Conservation (phyloP, 2,797 vertebrate genomes). For the Echiichthys vipera region DNA sequence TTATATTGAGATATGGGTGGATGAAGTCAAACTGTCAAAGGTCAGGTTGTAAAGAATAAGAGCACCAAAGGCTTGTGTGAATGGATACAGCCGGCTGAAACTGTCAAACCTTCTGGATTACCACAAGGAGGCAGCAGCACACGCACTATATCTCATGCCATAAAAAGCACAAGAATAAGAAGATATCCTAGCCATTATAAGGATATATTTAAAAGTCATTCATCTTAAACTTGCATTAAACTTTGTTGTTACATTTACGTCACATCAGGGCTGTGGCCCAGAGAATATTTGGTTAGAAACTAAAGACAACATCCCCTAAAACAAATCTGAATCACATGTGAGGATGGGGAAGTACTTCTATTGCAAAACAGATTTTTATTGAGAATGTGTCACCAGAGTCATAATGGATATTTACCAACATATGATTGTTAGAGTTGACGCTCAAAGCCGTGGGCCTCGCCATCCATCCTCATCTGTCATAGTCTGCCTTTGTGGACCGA, state of each 20-base stretch:
- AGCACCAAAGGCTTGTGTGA: not conserved
- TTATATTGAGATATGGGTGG: too few relatives aligned
- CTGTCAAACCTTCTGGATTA: not conserved
- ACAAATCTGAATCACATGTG: slow-evolving; percentile 30
- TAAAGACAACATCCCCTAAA: slow-evolving; percentile 5
- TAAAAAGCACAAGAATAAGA: not conserved
- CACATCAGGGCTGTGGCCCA: not conserved
- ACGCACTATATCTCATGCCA: not conserved
- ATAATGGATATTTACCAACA: slow-evolving; percentile 6
- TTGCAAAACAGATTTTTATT: slow-evolving; percentile 25
- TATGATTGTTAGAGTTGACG: not conserved
- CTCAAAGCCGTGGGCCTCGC: too few relatives aligned
- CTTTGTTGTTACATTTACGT: slow-evolving; percentile 6
- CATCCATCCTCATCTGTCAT: too few relatives aligned
- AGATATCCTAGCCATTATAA: too few relatives aligned
- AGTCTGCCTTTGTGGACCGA: not conserved
- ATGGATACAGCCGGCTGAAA: not conserved
- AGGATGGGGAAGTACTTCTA: slow-evolving; percentile 10
- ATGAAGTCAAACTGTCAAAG: too few relatives aligned
- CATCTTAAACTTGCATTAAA: not conserved
- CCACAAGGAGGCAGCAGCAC: slow-evolving; percentile 41
- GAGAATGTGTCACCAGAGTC: not conserved
- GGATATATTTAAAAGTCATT: not conserved
- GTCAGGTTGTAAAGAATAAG: too few relatives aligned
- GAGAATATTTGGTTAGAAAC: slow-evolving; percentile 21